Evolutionary conservation across 1,140 invertebrate genomes (phyloP).

Genomic region (Brachionus sp.): DNA sequence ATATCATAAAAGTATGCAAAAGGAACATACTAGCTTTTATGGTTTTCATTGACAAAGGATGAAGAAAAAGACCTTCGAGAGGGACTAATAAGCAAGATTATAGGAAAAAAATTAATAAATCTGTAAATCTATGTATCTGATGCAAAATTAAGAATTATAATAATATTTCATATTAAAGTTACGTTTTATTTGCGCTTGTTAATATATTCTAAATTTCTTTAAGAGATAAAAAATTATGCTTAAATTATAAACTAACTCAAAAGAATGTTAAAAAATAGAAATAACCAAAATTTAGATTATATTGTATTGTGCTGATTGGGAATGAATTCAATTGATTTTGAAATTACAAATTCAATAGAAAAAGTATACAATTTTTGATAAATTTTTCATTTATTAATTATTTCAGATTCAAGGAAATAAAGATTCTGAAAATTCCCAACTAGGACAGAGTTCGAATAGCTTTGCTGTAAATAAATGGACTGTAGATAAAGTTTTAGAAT

Average conservation of each 20-base stretch:
- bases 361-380: not conserved
- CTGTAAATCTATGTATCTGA: too few species aligned
- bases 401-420: slow-evolving; percentile 22
- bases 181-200: not conserved
- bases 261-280: not conserved
- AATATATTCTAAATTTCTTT: not conserved
- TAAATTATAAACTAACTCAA: not conserved
- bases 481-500: slow-evolving; percentile 13
- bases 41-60: too few species aligned
- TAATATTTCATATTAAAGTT: not conserved
- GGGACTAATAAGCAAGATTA: too few species aligned
- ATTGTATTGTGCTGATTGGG: not conserved
- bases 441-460: not conserved
- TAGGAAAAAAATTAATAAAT: too few species aligned
- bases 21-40: too few species aligned
- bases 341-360: not conserved
- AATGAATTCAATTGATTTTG: not conserved
- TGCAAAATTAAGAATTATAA: too few species aligned
- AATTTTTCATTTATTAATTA: not conserved
- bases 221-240: slow-evolving; percentile 32
- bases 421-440: not conserved
- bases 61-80: too few species aligned
- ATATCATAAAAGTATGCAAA: too few species aligned
- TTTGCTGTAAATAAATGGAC: slow-evolving; percentile 11
- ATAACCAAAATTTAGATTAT: not conserved